Evolutionary conservation across 2,113 vertebrate species (phyloP).

Genomic region (Rhinolophus sinicus): DNA sequence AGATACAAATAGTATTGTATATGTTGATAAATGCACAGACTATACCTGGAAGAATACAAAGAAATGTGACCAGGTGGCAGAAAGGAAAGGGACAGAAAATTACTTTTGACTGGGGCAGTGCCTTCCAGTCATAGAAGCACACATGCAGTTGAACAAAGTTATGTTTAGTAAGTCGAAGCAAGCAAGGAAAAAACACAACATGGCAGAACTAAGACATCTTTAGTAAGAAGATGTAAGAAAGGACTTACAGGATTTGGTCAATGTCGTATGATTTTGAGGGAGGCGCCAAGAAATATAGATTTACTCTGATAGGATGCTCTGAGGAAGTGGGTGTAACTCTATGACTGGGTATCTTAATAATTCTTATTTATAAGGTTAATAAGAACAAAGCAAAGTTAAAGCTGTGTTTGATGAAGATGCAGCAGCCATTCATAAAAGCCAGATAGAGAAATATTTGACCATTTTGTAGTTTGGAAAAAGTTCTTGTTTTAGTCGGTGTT

Average conservation of each 20-base stretch:
- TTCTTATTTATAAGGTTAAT: not conserved
- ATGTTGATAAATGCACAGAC: not conserved
- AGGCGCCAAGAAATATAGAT: not conserved
- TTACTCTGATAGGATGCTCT: not conserved
- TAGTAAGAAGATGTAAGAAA: not conserved
- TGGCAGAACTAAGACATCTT: not conserved
- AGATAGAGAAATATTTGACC: not conserved
- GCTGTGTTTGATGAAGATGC: not conserved
- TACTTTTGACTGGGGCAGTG: not conserved
- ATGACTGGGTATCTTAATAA: not conserved
- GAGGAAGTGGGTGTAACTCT: not conserved
- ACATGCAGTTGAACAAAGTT: not conserved
- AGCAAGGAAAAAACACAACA: not conserved
- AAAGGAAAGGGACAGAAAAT: not conserved
- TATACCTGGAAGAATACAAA: not conserved
- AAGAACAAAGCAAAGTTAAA: not conserved
- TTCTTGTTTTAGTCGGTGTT: not conserved
- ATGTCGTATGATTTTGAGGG: not conserved
- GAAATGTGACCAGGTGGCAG: not conserved
- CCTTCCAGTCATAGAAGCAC: not conserved
- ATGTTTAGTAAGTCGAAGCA: not conserved
- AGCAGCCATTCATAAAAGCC: not conserved
- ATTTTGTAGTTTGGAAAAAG: not conserved
- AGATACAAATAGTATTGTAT: not conserved
- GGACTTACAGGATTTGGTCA: not conserved